Evolutionary conservation across 2,797 vertebrate genomes (phyloP).

Genomic region (Clangula hyemalis): DNA sequence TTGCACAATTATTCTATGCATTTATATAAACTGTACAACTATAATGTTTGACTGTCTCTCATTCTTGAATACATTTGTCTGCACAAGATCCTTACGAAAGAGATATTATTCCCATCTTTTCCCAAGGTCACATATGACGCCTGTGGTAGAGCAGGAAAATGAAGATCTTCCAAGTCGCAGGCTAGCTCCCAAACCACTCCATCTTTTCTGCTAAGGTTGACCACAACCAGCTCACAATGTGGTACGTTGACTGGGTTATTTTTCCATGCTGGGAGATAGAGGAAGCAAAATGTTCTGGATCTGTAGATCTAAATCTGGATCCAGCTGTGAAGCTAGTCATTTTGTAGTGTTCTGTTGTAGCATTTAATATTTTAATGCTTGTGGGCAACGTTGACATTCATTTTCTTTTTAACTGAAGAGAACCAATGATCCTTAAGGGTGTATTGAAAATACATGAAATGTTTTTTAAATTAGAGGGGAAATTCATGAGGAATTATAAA

Average conservation of each 20-base stretch:
- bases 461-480: not conserved
- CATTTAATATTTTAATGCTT: not conserved
- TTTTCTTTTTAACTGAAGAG: not conserved
- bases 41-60: not conserved
- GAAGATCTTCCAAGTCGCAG: not conserved
- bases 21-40: not conserved
- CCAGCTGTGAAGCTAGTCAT: not conserved
- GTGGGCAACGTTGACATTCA: not conserved
- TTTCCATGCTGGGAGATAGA: not conserved
- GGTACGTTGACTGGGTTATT: not conserved
- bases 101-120: not conserved
- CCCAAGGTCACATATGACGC: not conserved
- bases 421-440: not conserved
- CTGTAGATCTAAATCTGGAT: not conserved
- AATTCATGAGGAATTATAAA: not conserved
- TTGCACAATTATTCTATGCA: not conserved
- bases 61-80: not conserved
- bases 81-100: not conserved
- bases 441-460: not conserved
- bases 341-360: not conserved
- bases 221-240: not conserved
- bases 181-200: not conserved
- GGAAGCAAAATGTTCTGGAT: not conserved
- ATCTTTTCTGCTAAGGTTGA: not conserved
- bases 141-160: not conserved